Evolutionary conservation across 1,140 invertebrate genomes (phyloP), one percentile per base, ranked within the genome.

Genomic region (Cyphomyrmex costatus): DNA sequence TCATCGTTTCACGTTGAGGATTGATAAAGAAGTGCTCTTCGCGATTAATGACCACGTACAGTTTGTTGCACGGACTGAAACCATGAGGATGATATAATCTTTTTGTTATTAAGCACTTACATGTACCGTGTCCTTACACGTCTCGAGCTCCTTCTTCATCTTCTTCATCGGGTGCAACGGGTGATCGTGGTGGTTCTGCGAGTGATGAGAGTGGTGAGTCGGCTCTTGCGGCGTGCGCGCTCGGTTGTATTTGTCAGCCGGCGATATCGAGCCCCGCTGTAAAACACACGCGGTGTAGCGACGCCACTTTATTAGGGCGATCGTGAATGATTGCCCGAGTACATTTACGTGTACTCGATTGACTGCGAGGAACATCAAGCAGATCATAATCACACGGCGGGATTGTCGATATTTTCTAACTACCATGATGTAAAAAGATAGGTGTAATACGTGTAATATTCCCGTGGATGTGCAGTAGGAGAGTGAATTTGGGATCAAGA

Each of bases 241-340:
- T 92, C 98, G 95, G 58, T 88, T 95, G 87, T 95, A 95, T 87
- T 95, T 95, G 88, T 95, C 94, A 61, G 92, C 93, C 7, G 95
- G 95, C 30, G 95, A 95, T 94, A 95, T 95, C 77, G 95, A 95
- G 65, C 94, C 98, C 93, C 97, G 96, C 98, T 98, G 96, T 71
- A 96, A 97, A 86, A 86, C 91, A 94, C 95, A 92, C 70, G 68
- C 65, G 33, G 73, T n/a, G n/a, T 60, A 80, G 77, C 49, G 19
- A 30, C 3, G 76, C 42, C 30, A 66, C 36, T 77, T 27, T 79
- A 33, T 80, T 56, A 21, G 24, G 16, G 30, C 65, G 1, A 27
- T 24, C n/a, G 3, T 30, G 19, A 10, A 42, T n/a, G 24, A 30
- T 46, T 12, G 8, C 65, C 36, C 33, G 10, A 10, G 63, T 8